These are phyloP conservation scores for Lasioglossum oenotherae DNA, from an alignment of 2,888 invertebrate species.

Conservation along the genomic window DNA sequence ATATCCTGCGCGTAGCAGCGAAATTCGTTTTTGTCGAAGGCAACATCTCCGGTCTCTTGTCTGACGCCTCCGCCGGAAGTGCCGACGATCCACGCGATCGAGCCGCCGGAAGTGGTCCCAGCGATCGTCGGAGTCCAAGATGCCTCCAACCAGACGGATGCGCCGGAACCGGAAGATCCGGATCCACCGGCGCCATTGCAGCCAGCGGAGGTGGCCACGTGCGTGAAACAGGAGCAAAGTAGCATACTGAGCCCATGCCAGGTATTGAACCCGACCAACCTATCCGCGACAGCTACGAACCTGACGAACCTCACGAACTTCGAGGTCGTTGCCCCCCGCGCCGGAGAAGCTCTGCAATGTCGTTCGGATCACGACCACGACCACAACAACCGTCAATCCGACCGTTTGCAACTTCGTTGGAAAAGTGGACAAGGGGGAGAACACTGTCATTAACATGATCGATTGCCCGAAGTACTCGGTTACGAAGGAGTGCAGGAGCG, in stretches of 20 bases:
- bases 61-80: slow-evolving; percentile 88
- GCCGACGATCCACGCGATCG: slow-evolving; percentile 82
- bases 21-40: slow-evolving; percentile 82
- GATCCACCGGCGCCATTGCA: slow-evolving; percentile 21
- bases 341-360: slow-evolving; percentile 77
- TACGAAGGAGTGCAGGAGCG: slow-evolving; percentile 72
- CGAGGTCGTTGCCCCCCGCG: slow-evolving; percentile 77
- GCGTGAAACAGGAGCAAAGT: slow-evolving; percentile 79
- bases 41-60: slow-evolving; percentile 86
- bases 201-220: slow-evolving; percentile 57
- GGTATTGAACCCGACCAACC: slow-evolving; percentile 64
- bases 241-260: slow-evolving; percentile 73
- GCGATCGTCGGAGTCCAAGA: slow-evolving; percentile 89
- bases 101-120: slow-evolving; percentile 84
- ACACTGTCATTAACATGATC: slow-evolving; percentile 76
- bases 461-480: slow-evolving; percentile 78
- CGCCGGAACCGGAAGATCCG: slow-evolving; percentile 84
- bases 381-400: slow-evolving; percentile 84
- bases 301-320: slow-evolving; percentile 74
- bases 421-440: slow-evolving; percentile 81
- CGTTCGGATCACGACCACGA: slow-evolving; percentile 82
- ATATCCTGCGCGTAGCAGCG: slow-evolving; percentile 74
- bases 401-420: slow-evolving; percentile 84
- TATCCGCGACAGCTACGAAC: slow-evolving; percentile 57
- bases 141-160: slow-evolving; percentile 93